Conservation (phyloP, 2,113 vertebrate genomes). For the Petroica traversi region DNA sequence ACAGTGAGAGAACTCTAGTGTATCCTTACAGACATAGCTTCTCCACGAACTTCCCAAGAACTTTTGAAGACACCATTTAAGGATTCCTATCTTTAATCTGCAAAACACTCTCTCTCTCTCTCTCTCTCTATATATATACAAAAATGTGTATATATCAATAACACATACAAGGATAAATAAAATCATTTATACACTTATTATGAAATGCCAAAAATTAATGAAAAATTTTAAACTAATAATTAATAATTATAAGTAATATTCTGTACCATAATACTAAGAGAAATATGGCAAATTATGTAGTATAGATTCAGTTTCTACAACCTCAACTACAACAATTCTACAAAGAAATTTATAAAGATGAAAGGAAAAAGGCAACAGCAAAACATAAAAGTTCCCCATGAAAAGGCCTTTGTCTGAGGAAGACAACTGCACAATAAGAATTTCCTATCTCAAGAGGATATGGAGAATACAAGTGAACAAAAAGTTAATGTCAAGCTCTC, state of each 20-base stretch:
- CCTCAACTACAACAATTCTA: background rate
- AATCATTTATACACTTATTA: background rate
- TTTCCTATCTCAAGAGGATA: background rate
- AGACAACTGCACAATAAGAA: background rate
- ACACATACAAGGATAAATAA: background rate
- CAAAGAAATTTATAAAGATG: background rate
- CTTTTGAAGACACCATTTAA: background rate
- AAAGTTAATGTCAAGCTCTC: background rate
- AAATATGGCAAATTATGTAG: background rate
- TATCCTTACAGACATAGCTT: background rate
- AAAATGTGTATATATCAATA: background rate
- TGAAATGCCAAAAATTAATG: background rate
- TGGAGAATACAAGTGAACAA: background rate
- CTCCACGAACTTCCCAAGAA: background rate
- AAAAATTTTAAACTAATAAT: background rate
- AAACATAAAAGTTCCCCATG: background rate
- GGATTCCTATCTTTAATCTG: background rate
- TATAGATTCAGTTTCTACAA: background rate
- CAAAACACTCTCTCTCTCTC: too few relatives aligned
- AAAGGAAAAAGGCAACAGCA: background rate
- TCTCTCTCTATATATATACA: too few relatives aligned
- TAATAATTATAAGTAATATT: background rate
- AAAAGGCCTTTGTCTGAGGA: background rate
- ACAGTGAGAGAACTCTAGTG: background rate
- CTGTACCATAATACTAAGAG: background rate